phyloP scores from a whole-genome alignment of 2,797 vertebrate genomes.

The Neoniphon sammara region DNA sequence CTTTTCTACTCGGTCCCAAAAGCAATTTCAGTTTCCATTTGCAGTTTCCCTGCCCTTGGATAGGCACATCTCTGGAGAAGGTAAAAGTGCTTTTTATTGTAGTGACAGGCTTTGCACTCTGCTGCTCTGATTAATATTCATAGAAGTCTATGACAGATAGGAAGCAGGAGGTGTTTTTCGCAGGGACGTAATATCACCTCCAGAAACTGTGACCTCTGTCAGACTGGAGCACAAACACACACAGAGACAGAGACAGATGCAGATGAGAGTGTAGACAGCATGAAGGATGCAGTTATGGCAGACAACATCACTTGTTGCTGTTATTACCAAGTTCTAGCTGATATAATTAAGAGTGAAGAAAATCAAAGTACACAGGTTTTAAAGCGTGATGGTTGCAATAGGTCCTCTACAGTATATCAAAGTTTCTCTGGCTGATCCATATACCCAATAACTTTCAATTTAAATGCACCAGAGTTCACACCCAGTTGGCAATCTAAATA shows the following conservation, averaged over 20 bases:
- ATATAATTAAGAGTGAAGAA: too few relatives aligned
- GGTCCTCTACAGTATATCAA: too few relatives aligned
- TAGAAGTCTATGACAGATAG: conserved; percentile 24
- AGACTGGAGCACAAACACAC: conserved; percentile 20
- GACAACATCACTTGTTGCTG: conserved; percentile 8
- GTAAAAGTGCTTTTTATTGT: conserved; percentile 42
- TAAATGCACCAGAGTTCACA: too few relatives aligned
- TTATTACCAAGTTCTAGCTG: too few relatives aligned
- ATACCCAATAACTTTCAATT: too few relatives aligned
- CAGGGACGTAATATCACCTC: conserved; percentile 51
- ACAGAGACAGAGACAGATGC: neutral
- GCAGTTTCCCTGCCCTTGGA: conserved; percentile 21
- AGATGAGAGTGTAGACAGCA: neutral
- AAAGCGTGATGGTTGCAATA: too few relatives aligned
- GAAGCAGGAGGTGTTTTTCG: conserved; percentile 31
- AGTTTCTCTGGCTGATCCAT: too few relatives aligned
- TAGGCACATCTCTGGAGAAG: conserved; percentile 30
- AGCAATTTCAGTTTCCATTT: conserved; percentile 61
- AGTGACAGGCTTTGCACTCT: conserved; percentile 43
- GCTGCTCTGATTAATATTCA: conserved; percentile 32
- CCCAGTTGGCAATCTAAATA: neutral
- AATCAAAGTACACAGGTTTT: too few relatives aligned
- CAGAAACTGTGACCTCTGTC: conserved; percentile 42
- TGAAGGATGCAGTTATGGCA: conserved; percentile 8
- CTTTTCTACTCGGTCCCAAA: conserved; percentile 33